These are phyloP conservation scores for Allygus modestus DNA, from an alignment of 2,888 invertebrate genomes.

Conservation along the genomic window DNA sequence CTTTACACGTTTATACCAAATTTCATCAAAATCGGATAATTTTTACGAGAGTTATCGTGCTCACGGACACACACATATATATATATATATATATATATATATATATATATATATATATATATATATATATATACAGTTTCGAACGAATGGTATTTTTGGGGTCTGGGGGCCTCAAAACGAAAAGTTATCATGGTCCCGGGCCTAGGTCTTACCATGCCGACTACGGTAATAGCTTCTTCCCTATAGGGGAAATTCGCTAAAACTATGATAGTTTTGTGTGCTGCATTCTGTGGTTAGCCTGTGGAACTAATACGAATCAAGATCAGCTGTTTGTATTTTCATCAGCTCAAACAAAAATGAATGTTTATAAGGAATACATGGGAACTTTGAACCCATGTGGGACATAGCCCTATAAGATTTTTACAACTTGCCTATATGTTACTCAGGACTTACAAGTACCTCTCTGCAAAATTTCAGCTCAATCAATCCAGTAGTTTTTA, in stretches of 20 bases:
- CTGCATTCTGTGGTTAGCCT: too few species aligned
- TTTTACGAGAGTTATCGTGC: neutral
- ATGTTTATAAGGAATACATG: too few species aligned
- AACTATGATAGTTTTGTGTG: too few species aligned
- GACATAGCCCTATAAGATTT: too few species aligned
- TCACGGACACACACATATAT: neutral
- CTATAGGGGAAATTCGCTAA: conserved; percentile 13
- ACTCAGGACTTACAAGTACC: too few species aligned
- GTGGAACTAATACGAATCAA: too few species aligned
- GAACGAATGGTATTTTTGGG: neutral
- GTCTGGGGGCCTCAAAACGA: neutral
- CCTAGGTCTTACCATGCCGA: neutral
- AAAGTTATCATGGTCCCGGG: neutral
- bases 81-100: neutral
- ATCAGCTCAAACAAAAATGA: too few species aligned
- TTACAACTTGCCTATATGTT: too few species aligned
- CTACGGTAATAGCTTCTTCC: conserved; percentile 12
- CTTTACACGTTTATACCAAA: neutral
- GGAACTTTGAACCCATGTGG: too few species aligned
- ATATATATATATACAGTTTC: neutral
- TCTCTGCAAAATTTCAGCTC: too few species aligned
- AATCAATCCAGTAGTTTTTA: too few species aligned
- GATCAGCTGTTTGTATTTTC: too few species aligned
- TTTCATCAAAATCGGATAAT: neutral
- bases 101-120: neutral